Evolutionary conservation across 2,888 invertebrate species (phyloP), one percentile per base, ranked within the genome.

Genomic region (Margaritifera margaritifera): DNA sequence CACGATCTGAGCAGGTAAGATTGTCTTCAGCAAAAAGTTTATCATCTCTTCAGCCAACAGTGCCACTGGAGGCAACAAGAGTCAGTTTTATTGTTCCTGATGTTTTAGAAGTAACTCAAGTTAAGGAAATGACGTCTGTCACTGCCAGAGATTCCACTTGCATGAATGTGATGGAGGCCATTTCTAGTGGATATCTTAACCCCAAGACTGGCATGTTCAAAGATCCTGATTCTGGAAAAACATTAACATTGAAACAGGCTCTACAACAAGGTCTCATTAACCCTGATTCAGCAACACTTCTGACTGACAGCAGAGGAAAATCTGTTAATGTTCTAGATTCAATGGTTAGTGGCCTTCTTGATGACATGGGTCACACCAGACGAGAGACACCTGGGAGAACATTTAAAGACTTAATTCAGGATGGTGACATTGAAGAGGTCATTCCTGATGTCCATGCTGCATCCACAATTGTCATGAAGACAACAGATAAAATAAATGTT

Each of bases 171-270:
- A 79, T 19, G 77, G 88, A 88, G 67, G 86, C 89, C 18, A 84
- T 90, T 52, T 84, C 85, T 20, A 84, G 92, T 65, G 95, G 94
- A 69, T 88, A 95, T 62, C 92, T 96, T 64, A 94, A 95, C 90
- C 93, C 94, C 60, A 94, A 94, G 91, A 94, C 72, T 94, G 95
- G 51, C 92, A 93, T 82, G 93, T 94, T 88, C 90, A 93, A 77
- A 72, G 95, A 96, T 90, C 95, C 96, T 0, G 93, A 92, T 80
- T 94, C 95, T 1, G 95, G 95, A 4, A 93, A 95, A 86, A 93
- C 94, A 86, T 91, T 96, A 78, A 94, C 95, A 1, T 92, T 95
- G 81, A 94, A 95, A 89, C 93, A 94, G 64, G 97, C 96, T 22
- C 94, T 96, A 25, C 75, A 82, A 59, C 62, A 71, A 31, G 83